Evolutionary conservation across 1,140 invertebrate genomes (phyloP).

Genomic region (Lepidurus apus): DNA sequence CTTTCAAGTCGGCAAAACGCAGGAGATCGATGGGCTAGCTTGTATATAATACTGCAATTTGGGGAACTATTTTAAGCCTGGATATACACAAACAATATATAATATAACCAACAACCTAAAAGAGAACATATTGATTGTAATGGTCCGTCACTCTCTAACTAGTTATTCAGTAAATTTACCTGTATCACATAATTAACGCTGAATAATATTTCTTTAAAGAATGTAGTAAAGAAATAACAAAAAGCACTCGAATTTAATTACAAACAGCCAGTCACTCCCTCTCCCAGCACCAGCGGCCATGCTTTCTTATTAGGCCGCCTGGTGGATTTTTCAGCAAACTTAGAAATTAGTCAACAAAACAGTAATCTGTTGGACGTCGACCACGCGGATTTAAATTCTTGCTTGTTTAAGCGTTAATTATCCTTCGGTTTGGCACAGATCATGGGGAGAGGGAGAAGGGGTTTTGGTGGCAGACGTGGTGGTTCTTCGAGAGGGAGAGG

Average conservation of each 20-base stretch:
- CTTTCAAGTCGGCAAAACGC: neutral
- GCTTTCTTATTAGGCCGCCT: neutral
- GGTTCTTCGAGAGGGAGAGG: neutral
- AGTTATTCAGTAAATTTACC: neutral
- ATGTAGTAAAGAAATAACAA: neutral
- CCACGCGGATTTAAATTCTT: neutral
- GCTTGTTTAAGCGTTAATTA: neutral
- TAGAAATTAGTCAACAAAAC: neutral
- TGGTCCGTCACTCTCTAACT: no score
- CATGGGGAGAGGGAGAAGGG: neutral
- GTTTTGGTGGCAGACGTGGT: neutral
- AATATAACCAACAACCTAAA: conserved; percentile 27
- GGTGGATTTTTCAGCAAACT: neutral
- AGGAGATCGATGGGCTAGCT: neutral
- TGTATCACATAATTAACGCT: neutral
- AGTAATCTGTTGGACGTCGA: neutral
- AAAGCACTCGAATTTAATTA: conserved; percentile 1
- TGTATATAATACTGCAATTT: neutral
- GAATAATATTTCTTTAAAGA: neutral
- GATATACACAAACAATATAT: neutral
- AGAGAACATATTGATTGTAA: neutral
- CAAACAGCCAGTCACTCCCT: conserved; percentile 15
- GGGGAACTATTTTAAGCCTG: neutral
- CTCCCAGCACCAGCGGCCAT: conserved; percentile 20
- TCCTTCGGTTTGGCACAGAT: neutral